Percentiles rank a stretch among this genome's conserved stretches.
phyloP scores from a whole-genome alignment of 2,797 vertebrate species.

The Nyctibius grandis region DNA sequence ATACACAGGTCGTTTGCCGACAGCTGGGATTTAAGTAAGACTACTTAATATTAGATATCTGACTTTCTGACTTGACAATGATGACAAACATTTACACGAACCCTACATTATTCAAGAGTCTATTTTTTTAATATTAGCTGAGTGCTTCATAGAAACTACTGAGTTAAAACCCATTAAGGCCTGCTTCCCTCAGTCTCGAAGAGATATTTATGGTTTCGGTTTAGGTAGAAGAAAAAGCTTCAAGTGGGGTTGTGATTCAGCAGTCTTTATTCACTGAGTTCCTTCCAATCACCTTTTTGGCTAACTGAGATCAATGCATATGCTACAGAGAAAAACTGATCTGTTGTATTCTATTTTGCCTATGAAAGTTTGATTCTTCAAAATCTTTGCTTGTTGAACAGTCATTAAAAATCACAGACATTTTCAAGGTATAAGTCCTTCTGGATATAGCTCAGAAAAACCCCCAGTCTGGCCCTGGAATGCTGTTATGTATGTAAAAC shows the following conservation, averaged over 20 bases:
- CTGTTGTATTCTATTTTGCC: not conserved
- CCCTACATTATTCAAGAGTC: not conserved
- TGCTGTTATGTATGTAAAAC: not conserved
- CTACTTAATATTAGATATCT: not conserved
- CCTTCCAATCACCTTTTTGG: not conserved
- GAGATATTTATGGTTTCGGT: not conserved
- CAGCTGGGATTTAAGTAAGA: conserved; percentile 95
- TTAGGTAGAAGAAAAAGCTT: not conserved
- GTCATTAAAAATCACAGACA: not conserved
- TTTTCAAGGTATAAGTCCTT: not conserved
- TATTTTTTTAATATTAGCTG: not conserved
- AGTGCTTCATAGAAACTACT: not conserved
- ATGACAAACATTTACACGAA: not conserved
- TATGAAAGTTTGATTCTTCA: not conserved
- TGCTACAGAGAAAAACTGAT: not conserved
- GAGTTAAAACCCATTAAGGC: not conserved
- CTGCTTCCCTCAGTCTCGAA: not conserved
- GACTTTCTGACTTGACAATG: not conserved
- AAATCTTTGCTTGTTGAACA: not conserved
- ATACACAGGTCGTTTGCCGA: conserved; percentile 87
- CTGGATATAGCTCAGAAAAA: not conserved
- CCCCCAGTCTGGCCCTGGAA: not conserved
- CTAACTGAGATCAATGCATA: not conserved
- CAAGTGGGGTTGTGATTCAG: not conserved
- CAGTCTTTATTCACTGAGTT: not conserved